Evolutionary conservation across 2,797 vertebrate species (phyloP).

Genomic region (Sardinella longiceps): DNA sequence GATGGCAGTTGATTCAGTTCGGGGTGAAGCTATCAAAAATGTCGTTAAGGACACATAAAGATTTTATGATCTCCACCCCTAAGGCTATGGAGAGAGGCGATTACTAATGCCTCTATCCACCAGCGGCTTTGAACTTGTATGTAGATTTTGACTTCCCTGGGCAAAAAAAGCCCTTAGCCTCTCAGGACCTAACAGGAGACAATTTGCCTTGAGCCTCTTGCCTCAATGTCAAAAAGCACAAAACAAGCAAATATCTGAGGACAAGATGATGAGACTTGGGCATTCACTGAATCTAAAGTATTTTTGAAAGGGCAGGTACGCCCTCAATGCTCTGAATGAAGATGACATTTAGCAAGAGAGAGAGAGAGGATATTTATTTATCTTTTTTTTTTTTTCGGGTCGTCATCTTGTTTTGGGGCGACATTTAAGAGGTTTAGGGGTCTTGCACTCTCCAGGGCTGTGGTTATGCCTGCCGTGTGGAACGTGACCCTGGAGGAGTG

Average conservation of each 20-base stretch:
- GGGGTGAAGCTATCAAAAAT: slow-evolving; percentile 66
- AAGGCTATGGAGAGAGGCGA: slow-evolving; percentile 50
- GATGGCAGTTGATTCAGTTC: slow-evolving; percentile 63
- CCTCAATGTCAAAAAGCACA: slow-evolving; percentile 49
- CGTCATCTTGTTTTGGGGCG: not conserved
- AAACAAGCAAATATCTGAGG: slow-evolving; percentile 42
- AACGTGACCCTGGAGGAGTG: slow-evolving; percentile 51
- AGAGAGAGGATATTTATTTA: slow-evolving; percentile 40
- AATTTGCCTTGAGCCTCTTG: slow-evolving; percentile 29
- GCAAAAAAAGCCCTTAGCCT: slow-evolving; percentile 48
- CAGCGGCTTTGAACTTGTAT: slow-evolving; percentile 46
- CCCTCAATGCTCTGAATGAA: slow-evolving; percentile 54
- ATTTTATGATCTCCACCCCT: slow-evolving; percentile 40
- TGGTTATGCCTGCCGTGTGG: not conserved
- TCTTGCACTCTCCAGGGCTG: not conserved
- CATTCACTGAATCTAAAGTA: slow-evolving; percentile 50
- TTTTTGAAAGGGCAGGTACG: slow-evolving; percentile 60
- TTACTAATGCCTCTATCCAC: slow-evolving; percentile 59
- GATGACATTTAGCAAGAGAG: slow-evolving; percentile 54
- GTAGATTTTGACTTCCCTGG: slow-evolving; percentile 43
- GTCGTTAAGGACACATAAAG: slow-evolving; percentile 44
- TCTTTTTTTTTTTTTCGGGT: not conserved
- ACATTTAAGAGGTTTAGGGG: not conserved
- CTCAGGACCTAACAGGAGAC: slow-evolving; percentile 8
- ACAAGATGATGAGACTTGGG: slow-evolving; percentile 37